Conservation (phyloP, 2,888 invertebrate species). For the Ormyrus nitidulus region DNA sequence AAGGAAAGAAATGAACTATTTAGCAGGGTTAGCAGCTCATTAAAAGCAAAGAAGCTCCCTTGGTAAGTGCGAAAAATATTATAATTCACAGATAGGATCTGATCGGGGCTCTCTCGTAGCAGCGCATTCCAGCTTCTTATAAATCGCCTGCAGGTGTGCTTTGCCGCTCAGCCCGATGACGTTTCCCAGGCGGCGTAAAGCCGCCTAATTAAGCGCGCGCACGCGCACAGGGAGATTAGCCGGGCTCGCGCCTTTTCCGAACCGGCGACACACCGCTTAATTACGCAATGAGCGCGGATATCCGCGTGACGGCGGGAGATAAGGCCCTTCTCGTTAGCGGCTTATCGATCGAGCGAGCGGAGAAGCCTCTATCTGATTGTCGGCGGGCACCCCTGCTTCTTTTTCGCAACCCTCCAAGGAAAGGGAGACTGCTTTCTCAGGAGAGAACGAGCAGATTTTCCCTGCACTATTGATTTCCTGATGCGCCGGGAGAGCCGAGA, state of each 20-base stretch:
- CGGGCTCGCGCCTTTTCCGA: not conserved
- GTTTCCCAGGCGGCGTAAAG: too few species aligned
- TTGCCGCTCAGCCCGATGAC: not conserved
- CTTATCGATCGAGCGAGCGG: slow-evolving; percentile 63
- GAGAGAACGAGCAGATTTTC: not conserved
- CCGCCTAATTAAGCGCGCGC: not conserved
- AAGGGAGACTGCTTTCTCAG: not conserved
- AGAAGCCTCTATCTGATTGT: slow-evolving; percentile 62
- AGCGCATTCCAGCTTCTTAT: not conserved
- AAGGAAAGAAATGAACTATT: too few species aligned
- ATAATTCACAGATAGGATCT: too few species aligned
- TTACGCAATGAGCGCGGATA: not conserved
- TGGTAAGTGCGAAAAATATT: too few species aligned
- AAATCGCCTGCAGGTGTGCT: slow-evolving; percentile 1
- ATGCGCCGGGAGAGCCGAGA: too few species aligned
- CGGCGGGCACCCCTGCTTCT: slow-evolving; percentile 40
- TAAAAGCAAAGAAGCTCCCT: too few species aligned
- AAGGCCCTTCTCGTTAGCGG: slow-evolving; percentile 63
- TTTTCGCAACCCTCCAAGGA: slow-evolving; percentile 28
- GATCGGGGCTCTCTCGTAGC: too few species aligned
- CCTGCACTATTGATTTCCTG: slow-evolving; percentile 41
- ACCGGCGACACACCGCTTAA: slow-evolving; percentile 1
- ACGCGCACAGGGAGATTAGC: too few species aligned
- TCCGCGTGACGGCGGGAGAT: slow-evolving; percentile 48
- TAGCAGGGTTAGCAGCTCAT: too few species aligned